Conservation (phyloP, 2,888 invertebrate species). For the Sesia bembeciformis region DNA sequence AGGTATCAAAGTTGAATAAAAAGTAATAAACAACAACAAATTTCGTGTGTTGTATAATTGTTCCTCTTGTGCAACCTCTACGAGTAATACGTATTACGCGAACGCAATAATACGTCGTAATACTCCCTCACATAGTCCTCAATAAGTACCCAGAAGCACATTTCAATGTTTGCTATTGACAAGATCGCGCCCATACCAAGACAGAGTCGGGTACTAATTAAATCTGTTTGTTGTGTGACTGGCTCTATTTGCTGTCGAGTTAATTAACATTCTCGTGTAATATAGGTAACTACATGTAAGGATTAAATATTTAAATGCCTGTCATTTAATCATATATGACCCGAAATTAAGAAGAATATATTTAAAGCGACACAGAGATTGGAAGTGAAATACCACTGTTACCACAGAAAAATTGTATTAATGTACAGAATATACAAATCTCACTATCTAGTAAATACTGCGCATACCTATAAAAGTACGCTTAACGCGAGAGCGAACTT, state of each 20-base stretch:
- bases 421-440: too few species aligned
- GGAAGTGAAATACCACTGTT: too few species aligned
- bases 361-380: too few species aligned
- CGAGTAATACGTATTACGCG: background rate
- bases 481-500: too few species aligned
- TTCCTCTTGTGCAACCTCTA: too few species aligned
- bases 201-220: slow-evolving; percentile 59
- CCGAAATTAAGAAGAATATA: too few species aligned
- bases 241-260: slow-evolving; percentile 51
- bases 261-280: slow-evolving; percentile 48
- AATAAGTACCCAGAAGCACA: slow-evolving; percentile 5
- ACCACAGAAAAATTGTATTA: too few species aligned
- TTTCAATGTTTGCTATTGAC: slow-evolving; percentile 37
- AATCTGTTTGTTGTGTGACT: slow-evolving; percentile 61
- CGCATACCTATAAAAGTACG: too few species aligned
- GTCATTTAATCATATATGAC: background rate
- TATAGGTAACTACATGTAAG: slow-evolving; percentile 1
- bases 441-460: too few species aligned
- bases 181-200: slow-evolving; percentile 45
- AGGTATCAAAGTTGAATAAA: too few species aligned
- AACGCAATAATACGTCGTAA: background rate
- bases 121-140: background rate
- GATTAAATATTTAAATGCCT: background rate
- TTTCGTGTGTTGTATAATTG: too few species aligned
- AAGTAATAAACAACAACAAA: too few species aligned